These are phyloP conservation scores for Dendrocincla fuliginosa DNA, from an alignment of 2,797 vertebrate species.

Conservation along the genomic window DNA sequence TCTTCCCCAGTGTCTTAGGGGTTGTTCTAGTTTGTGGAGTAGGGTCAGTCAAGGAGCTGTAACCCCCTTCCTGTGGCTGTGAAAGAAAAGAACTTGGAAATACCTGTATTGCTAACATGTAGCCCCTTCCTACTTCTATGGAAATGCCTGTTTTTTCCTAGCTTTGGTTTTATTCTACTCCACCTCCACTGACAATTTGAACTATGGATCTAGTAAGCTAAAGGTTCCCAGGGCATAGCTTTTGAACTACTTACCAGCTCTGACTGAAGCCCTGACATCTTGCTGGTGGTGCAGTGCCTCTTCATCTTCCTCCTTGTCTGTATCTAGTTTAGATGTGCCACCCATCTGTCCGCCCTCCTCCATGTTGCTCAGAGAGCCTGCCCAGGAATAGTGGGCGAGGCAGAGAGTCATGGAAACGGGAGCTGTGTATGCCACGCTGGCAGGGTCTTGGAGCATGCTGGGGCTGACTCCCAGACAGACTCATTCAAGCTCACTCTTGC, in stretches of 20 bases:
- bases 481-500: conserved; percentile 69
- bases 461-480: conserved; percentile 47
- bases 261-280: not conserved
- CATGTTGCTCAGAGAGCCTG: not conserved
- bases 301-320: not conserved
- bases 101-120: not conserved
- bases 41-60: not conserved
- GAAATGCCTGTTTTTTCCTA: not conserved
- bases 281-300: not conserved
- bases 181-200: not conserved
- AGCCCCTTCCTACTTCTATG: not conserved
- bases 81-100: not conserved
- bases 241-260: not conserved
- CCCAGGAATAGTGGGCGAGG: not conserved
- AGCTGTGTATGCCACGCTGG: not conserved
- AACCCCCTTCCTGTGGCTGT: not conserved
- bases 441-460: not conserved
- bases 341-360: not conserved
- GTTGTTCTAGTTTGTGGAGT: not conserved
- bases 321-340: not conserved
- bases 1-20: not conserved
- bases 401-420: conserved; percentile 22
- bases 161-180: not conserved
- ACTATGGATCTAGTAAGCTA: not conserved
- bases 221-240: not conserved